Evolutionary conservation across 1,140 invertebrate genomes (phyloP), one percentile per base, ranked within the genome.

Genomic region (Nephila pilipes): DNA sequence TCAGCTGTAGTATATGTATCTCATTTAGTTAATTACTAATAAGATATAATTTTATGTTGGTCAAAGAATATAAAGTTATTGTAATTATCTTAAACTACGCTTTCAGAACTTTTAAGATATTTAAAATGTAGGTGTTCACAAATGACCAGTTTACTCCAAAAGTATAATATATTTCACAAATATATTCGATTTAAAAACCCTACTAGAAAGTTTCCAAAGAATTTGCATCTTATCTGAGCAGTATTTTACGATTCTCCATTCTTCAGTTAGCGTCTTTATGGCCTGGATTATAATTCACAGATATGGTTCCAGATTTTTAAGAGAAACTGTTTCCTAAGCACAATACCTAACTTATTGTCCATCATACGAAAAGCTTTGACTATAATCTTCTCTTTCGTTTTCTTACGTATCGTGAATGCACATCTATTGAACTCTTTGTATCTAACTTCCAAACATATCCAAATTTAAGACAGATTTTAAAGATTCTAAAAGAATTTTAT

Each of bases 381-480:
- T 20, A 36, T 32, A 36, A 32, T 32, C 4, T 32, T 25, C 32
- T 75, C 29, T 29, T 3, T 12, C 2, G 25, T 75, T 18, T 4
- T 3, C 65, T 75, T 25, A 25, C 14, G 29, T 75, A 29, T 75
- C 65, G 18, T 32, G 65, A 75, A 32, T 0, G 14, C 69, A 75
- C 29, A 18, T 32, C 29, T 75, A 20, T 20, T 75, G 69, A 36
- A 75, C 18, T 20, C 29, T 36, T 75, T 14, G 29, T 18, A 75
- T 1, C 2, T 29, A 6, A 16, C 3, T 18, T 5, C 69, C 18
- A 75, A 20, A 75, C 36, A 75, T 75, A 75, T 75, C 69, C 29
- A 75, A 75, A 36, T 75, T 75, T 75, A 75, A 75, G 32, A 25
- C 20, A 25, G 29, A 75, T 75, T 75, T 75, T 75, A 32, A 14